These are phyloP conservation scores for Threskiornis aethiopicus DNA, from an alignment of 2,797 vertebrate species.

Conservation along the genomic window DNA sequence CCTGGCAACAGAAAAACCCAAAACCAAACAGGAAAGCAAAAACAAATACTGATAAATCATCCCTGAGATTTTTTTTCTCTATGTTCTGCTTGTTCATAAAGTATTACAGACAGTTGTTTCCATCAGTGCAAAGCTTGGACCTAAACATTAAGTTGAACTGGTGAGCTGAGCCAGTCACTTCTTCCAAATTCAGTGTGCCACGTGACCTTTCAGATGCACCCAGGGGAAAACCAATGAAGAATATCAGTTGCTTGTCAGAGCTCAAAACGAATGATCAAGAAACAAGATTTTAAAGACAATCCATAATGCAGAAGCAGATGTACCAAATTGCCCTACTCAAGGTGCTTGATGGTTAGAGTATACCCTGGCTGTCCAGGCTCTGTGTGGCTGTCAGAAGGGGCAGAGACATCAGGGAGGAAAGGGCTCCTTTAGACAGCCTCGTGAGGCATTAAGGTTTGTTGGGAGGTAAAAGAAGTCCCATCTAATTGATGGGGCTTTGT, in stretches of 20 bases:
- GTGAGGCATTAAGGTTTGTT: not conserved
- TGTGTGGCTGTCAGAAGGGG: not conserved
- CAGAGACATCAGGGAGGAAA: not conserved
- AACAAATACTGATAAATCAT: not conserved
- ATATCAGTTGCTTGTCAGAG: not conserved
- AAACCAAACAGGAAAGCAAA: not conserved
- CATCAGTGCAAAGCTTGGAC: not conserved
- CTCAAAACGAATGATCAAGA: not conserved
- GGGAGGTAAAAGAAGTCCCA: not conserved
- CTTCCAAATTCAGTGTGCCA: not conserved
- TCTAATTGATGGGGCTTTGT: not conserved
- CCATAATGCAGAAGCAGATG: not conserved
- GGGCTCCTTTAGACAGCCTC: not conserved
- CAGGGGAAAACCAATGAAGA: not conserved
- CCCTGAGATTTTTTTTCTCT: not conserved
- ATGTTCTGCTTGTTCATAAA: not conserved
- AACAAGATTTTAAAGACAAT: not conserved
- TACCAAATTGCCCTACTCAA: not conserved
- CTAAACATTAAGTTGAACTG: not conserved
- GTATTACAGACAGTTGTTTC: not conserved
- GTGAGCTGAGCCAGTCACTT: not conserved
- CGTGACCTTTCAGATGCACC: not conserved
- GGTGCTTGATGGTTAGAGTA: not conserved
- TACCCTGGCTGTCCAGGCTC: not conserved
- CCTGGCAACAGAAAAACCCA: not conserved